Evolutionary conservation across 2,113 vertebrate genomes (phyloP), one percentile per base, ranked within the genome.

Genomic region (Anarhynchus alexandrinus): DNA sequence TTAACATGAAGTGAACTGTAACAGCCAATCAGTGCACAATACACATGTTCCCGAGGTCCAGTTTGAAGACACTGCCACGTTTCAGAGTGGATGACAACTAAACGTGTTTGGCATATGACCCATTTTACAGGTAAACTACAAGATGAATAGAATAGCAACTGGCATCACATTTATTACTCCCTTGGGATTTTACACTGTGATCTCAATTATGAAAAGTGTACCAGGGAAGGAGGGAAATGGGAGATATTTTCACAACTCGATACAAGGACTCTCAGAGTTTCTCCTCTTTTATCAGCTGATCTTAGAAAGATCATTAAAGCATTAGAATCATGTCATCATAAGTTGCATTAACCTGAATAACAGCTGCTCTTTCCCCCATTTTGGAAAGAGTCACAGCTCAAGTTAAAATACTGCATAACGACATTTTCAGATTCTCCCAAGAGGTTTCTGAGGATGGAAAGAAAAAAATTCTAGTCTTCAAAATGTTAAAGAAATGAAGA

Each of bases 401-500:
- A 91, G 62, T 88, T 86, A 76, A 95, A 95, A 57, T 49, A 51
- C 30, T 52, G 38, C 11, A 15, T 58, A 86, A 82, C 42, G 91
- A 26, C 23, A 51, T 94, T 95, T 92, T 86, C 72, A 87, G 47
- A 73, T n/a, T 94, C 59, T 78, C 65, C 47, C 74, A 64, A 83
- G 34, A 88, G 54, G 43, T 66, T 93, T 91, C 54, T 59, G 64
- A 91, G 36, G 40, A 91, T 2, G 3, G 26, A 58, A 70, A 67
- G 45, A 73, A 67, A 82, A 90, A 78, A 80, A n/a, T 23, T n/a
- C 64, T 67, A 45, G 52, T 57, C 61, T 87, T 94, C 62, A 49
- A 92, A 94, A 84, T 76, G n/a, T 64, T 87, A 90, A 93, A 83
- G 79, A 88, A 94, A 90, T 32, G 42, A 65, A 55, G 22, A 90